Conservation (phyloP, 35 echinoderm and acorn worm species). For the Ophioderma brevispina region DNA sequence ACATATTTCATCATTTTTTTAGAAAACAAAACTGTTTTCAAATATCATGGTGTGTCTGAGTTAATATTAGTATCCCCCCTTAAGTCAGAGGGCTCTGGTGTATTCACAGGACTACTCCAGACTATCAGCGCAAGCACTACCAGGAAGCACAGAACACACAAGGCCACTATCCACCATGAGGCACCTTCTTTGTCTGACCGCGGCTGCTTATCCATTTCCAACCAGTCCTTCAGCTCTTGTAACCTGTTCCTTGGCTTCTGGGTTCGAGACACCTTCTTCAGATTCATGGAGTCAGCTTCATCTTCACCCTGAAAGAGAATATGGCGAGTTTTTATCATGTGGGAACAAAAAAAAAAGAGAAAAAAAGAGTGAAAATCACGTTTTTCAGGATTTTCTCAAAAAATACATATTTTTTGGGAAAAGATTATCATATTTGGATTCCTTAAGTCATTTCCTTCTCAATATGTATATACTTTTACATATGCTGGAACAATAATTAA, state of each 20-base stretch:
- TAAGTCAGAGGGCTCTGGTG: no score
- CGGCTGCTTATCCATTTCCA: neutral
- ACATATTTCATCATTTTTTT: no score
- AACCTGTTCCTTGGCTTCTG: neutral
- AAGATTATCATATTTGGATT: no score
- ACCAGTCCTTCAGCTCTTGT: neutral
- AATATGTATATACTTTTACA: neutral
- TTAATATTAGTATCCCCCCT: no score
- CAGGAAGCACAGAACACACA: neutral
- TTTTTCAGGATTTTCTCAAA: no score
- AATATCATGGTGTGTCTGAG: no score
- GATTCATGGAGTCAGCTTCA: neutral
- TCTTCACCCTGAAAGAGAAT: neutral
- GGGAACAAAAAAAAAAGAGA: neutral
- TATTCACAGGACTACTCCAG: neutral
- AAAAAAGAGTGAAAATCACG: no score
- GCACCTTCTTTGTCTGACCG: neutral
- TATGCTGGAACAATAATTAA: no score
- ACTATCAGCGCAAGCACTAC: neutral
- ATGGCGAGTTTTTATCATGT: neutral
- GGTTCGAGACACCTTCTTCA: neutral
- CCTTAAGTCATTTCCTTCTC: neutral
- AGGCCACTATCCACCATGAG: neutral
- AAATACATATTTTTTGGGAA: no score
- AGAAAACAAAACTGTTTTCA: no score